Evolutionary conservation across 2,797 vertebrate genomes (phyloP), one percentile per base, ranked within the genome.

Genomic region (Urosaurus nigricauda): DNA sequence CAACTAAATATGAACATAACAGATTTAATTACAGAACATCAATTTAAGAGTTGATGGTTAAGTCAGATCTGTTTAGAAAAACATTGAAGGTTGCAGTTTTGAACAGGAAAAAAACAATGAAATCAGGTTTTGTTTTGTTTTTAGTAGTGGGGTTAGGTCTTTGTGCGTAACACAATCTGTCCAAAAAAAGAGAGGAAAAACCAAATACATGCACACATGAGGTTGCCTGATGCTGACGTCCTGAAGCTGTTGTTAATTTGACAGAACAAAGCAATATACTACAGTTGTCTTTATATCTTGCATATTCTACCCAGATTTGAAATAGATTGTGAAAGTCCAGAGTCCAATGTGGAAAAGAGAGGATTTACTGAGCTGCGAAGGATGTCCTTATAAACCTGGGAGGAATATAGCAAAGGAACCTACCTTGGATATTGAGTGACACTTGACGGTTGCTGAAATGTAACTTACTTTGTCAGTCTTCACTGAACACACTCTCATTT

Each of bases 391-490:
- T 89, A 89, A 81, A 77, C 83, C 85, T 87, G 68, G 11, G 82
- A 91, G 75, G 87, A 88, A 92, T 88, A 87, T 0, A 2, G 81
- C 83, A 74, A 68, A 68, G 89, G 91, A 93, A 86, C 40, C 83
- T 88, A 94, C 84, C 87, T 90, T 80, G 83, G 65, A 94, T 89
- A 81, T 60, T 91, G 91, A 87, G 93, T 83, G 91, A 88, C 70
- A 81, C 83, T 92, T 93, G 65, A 87, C 91, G 88, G 51, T 56
- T 83, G 83, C 83, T 73, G 83, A 90, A 79, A 94, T 74, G 82
- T 94, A 95, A 95, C 92, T 68, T 81, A 63, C 83, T 94, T 94
- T 95, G 95, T 95, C 94, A 96, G 94, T 92, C 93, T 90, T 96
- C 93, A 92, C 89, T 83, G 93, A 94, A 75, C 73, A 71, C 87